Evolutionary conservation across 2,797 vertebrate genomes (phyloP).

Genomic region (Bradypodion ventrale): DNA sequence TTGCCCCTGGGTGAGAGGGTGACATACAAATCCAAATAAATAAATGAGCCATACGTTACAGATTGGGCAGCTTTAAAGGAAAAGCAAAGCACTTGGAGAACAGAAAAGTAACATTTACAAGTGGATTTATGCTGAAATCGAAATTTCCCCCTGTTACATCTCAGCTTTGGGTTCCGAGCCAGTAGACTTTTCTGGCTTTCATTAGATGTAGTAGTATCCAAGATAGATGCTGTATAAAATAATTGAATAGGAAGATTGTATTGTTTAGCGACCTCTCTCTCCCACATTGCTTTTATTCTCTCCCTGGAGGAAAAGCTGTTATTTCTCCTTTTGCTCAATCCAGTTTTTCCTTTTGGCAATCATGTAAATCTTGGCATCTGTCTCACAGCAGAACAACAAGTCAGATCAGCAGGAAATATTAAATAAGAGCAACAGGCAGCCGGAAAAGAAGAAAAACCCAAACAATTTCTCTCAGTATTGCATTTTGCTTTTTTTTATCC

Average conservation of each 20-base stretch:
- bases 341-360: constrained; percentile 62
- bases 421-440: constrained; percentile 69
- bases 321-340: constrained; percentile 70
- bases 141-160: constrained; percentile 55
- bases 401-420: constrained; percentile 68
- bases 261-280: constrained; percentile 53
- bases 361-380: constrained; percentile 72
- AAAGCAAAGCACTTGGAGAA: constrained; percentile 29
- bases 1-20: no score
- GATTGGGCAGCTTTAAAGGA: neutral
- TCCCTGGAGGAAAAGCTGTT: constrained; percentile 69
- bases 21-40: no score
- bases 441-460: constrained; percentile 9
- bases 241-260: constrained; percentile 65
- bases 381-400: constrained; percentile 61
- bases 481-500: constrained; percentile 58
- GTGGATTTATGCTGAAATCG: constrained; percentile 47
- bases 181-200: constrained; percentile 58
- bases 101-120: constrained; percentile 24
- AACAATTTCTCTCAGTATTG: constrained; percentile 59
- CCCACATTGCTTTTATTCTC: constrained; percentile 66
- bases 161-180: constrained; percentile 55
- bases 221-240: constrained; percentile 71
- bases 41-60: neutral
- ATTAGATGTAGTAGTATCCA: constrained; percentile 66